These are phyloP conservation scores for Lordiphosa collinella DNA, from an alignment of 1,140 invertebrate genomes.

Conservation along the genomic window DNA sequence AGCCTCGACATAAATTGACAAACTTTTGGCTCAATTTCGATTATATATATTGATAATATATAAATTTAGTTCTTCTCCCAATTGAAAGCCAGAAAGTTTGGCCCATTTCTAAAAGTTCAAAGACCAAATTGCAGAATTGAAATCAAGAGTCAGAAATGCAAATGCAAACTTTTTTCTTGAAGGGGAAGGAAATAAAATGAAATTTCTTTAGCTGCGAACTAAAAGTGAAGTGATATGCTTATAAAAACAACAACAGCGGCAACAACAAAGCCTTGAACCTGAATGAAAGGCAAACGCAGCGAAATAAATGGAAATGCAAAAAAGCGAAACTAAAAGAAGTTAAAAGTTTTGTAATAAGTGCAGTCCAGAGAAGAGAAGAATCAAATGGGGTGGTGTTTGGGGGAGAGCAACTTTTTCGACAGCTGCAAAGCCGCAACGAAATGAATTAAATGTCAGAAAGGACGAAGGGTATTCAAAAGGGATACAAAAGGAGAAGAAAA, in stretches of 20 bases:
- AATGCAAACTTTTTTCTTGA: conserved; percentile 9
- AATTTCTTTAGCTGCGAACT: conserved; percentile 22
- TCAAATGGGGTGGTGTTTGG: not conserved
- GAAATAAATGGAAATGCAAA: conserved; percentile 57
- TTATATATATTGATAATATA: conserved; percentile 17
- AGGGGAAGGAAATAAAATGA: conserved; percentile 34
- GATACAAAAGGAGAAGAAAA: not conserved
- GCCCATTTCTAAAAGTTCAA: conserved; percentile 24
- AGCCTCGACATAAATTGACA: not conserved
- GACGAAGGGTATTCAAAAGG: not conserved
- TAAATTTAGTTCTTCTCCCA: conserved; percentile 19
- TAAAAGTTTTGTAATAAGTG: conserved; percentile 57
- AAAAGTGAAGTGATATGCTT: conserved; percentile 43
- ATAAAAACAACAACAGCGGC: conserved; percentile 5
- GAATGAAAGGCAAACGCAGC: conserved; percentile 26
- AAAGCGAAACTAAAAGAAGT: conserved; percentile 22
- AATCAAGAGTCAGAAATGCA: conserved; percentile 23
- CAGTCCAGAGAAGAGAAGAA: conserved; percentile 18
- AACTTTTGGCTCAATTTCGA: conserved; percentile 13
- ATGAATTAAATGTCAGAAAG: conserved; percentile 23
- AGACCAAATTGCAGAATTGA: conserved; percentile 23
- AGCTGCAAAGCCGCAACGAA: conserved; percentile 44
- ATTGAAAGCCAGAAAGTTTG: conserved; percentile 35
- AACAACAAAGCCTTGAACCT: conserved; percentile 21
- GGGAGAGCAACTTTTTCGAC: conserved; percentile 14